Conservation (phyloP, 2,888 invertebrate genomes). For the Trichogramma evanescens region DNA sequence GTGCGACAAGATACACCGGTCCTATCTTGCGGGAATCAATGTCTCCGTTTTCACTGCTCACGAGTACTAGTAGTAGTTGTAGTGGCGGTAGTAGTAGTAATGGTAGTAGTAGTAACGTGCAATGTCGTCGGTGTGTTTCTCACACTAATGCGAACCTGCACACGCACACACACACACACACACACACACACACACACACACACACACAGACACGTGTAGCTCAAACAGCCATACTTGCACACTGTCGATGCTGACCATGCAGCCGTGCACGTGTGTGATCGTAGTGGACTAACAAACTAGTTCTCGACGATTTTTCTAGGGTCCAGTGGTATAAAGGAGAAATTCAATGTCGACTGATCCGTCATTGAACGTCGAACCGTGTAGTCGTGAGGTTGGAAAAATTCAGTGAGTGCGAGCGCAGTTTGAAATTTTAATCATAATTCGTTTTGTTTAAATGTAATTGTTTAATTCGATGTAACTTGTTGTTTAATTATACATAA, state of each 20-base stretch:
- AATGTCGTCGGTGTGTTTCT: too few relatives aligned
- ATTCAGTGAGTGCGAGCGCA: slow-evolving; percentile 1
- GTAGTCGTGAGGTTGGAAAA: slow-evolving; percentile 27
- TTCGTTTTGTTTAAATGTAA: too few relatives aligned
- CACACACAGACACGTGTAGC: not conserved
- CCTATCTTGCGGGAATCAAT: slow-evolving; percentile 10
- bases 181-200: slow-evolving; percentile 7
- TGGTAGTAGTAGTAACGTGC: too few relatives aligned
- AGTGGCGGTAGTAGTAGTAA: too few relatives aligned
- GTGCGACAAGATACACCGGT: slow-evolving; percentile 23
- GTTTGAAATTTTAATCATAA: not conserved
- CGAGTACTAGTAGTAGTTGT: not conserved
- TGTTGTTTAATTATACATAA: not conserved
- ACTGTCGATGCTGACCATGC: slow-evolving; percentile 5
- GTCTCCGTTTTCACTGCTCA: slow-evolving; percentile 28
- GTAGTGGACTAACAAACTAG: slow-evolving; percentile 44
- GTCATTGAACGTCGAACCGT: slow-evolving; percentile 38
- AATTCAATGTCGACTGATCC: slow-evolving; percentile 40
- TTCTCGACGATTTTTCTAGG: slow-evolving; percentile 39
- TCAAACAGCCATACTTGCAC: not conserved
- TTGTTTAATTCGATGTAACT: too few relatives aligned
- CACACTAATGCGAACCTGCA: not conserved
- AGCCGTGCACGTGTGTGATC: slow-evolving; percentile 27
- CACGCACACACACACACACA: not conserved
- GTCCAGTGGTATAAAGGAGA: slow-evolving; percentile 44